These are phyloP conservation scores for Andricus quercusramuli DNA, from an alignment of 2,888 invertebrate species.

Conservation along the genomic window DNA sequence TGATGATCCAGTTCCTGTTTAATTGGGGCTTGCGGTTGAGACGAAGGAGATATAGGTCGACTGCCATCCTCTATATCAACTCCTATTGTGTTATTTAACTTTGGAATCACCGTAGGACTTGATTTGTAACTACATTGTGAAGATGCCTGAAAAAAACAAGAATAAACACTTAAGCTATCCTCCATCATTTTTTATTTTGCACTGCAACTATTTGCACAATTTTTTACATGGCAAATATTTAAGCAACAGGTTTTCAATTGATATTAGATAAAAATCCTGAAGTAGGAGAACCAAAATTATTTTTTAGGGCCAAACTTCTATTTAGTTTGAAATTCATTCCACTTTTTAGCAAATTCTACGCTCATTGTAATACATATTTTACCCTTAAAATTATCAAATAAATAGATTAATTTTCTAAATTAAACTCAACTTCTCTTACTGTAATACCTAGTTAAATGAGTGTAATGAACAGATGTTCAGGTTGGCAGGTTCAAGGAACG, in stretches of 20 bases:
- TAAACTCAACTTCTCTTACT: conserved; percentile 4
- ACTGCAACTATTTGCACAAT: not conserved
- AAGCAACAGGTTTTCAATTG: not conserved
- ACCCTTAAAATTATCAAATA: not conserved
- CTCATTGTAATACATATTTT: not conserved
- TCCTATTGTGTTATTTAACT: conserved; percentile 83
- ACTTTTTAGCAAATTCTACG: not conserved
- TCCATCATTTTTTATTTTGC: not conserved
- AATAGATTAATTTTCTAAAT: conserved; percentile 14
- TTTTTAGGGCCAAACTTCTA: not conserved
- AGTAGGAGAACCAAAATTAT: not conserved
- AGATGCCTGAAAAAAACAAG: conserved; percentile 79
- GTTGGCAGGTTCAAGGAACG: conserved; percentile 41
- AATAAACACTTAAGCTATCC: not conserved
- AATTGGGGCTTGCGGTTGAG: conserved; percentile 80
- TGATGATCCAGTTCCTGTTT: conserved; percentile 84
- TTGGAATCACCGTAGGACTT: conserved; percentile 81
- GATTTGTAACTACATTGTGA: conserved; percentile 84
- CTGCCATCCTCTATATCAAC: conserved; percentile 80
- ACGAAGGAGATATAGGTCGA: conserved; percentile 81
- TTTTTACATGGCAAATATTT: not conserved
- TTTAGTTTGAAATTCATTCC: not conserved
- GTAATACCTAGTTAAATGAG: conserved; percentile 10
- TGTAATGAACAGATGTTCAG: conserved; percentile 24
- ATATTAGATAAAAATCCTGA: not conserved